Percentiles rank a stretch among this genome's conserved stretches.
phyloP scores from a whole-genome alignment of 2,888 invertebrate species.

The Ophioninae sp. region DNA sequence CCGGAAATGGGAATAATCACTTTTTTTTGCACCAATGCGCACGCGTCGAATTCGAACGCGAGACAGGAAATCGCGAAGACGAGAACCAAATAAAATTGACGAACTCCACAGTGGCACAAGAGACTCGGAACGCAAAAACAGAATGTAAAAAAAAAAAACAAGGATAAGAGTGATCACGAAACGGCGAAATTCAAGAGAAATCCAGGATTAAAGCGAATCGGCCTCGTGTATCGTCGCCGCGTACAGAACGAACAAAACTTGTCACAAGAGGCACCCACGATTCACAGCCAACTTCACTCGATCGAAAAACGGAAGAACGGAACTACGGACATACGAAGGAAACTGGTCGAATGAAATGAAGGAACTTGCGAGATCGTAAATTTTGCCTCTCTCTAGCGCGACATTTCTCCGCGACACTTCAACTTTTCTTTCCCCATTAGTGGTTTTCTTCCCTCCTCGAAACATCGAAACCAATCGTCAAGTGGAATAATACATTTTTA shows the following conservation, averaged over 20 bases:
- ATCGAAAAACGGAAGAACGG: slow-evolving; percentile 3
- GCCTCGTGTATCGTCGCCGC: neutral
- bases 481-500: neutral
- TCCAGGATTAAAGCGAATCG: neutral
- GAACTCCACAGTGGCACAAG: slow-evolving; percentile 9
- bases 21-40: slow-evolving; percentile 1
- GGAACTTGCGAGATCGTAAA: slow-evolving; percentile 42
- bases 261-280: slow-evolving; percentile 36
- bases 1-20: slow-evolving; percentile 29
- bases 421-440: neutral
- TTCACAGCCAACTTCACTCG: slow-evolving; percentile 46
- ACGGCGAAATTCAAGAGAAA: slow-evolving; percentile 1
- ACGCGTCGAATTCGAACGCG: neutral
- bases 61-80: neutral
- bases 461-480: slow-evolving; percentile 10
- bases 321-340: slow-evolving; percentile 32
- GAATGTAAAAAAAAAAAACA: neutral
- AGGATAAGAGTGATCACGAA: neutral
- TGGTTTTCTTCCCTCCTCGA: neutral
- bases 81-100: neutral
- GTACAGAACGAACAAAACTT: slow-evolving; percentile 34
- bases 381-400: neutral
- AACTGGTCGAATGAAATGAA: slow-evolving; percentile 17
- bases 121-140: neutral
- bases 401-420: neutral